These are phyloP conservation scores for Halyomorpha halys DNA, from an alignment of 1,140 invertebrate species.

Conservation along the genomic window DNA sequence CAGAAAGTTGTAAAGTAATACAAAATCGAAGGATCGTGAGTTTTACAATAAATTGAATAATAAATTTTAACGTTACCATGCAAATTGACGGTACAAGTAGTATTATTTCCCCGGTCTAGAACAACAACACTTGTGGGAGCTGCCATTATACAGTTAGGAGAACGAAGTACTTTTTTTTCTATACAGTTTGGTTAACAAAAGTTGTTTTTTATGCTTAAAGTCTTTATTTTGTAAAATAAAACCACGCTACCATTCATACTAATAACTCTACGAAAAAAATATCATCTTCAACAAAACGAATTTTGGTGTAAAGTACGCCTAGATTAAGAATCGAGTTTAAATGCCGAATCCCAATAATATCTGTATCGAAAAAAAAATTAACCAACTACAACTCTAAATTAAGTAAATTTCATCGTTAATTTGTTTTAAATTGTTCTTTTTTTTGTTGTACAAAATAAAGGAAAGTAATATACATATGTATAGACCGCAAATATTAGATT, in stretches of 20 bases:
- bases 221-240: not conserved
- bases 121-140: constrained; percentile 61
- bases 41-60: not conserved
- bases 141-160: constrained; percentile 10
- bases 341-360: not conserved
- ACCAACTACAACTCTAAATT: too few relatives aligned
- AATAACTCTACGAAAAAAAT: not conserved
- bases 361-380: not conserved
- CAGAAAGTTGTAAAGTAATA: too few relatives aligned
- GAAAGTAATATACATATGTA: too few relatives aligned
- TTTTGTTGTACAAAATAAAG: too few relatives aligned
- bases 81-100: constrained; percentile 85
- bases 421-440: too few relatives aligned
- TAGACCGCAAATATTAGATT: too few relatives aligned
- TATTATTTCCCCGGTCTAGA: constrained; percentile 85
- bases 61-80: constrained; percentile 44
- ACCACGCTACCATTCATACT: not conserved
- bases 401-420: too few relatives aligned
- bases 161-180: not conserved
- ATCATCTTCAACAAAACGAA: constrained; percentile 1
- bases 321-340: constrained; percentile 2
- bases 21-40: too few relatives aligned
- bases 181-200: not conserved
- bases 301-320: constrained; percentile 13
- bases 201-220: not conserved